Evolutionary conservation across 2,797 vertebrate species (phyloP), one percentile per base, ranked within the genome.

Genomic region (Chrysocyon brachyurus): DNA sequence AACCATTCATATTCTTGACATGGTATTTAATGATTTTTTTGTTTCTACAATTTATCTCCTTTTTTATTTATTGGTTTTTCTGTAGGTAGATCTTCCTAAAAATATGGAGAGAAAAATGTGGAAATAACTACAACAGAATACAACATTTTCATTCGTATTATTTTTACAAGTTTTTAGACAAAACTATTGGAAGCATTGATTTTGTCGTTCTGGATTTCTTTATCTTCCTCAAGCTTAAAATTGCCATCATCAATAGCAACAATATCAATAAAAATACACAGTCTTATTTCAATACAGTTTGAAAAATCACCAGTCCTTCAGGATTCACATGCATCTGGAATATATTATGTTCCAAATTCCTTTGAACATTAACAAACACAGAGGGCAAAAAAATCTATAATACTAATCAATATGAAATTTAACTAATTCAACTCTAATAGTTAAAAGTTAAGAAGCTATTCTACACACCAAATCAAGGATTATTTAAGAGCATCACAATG

Each of bases 401-500:
- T 94, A 70, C 84, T 95, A 97, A 96, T 97, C 97, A 97, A 94
- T 86, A 87, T 96, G 79, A 98, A 97, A 88, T 77, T 95, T 98
- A 86, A 93, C 92, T 97, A 97, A 97, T 97, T 97, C 94, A 98
- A 98, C 46, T 96, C 84, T 98, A 98, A 73, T 94, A 98, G 72
- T 96, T 98, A 98, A 97, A 98, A 97, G 98, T 99, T 90, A 90
- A 85, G 98, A 99, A 98, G 78, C 96, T 98, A 94, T 96, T 98
- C 99, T 98, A 98, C 98, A 99, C 98, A 98, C 92, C 98, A 98
- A 98, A 98, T 98, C 98, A 98, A 98, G 99, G 98, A 98, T 98
- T 98, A 98, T 99, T 99, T 99, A 98, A 98, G 99, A 99, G 96
- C 98, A 98, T 99, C 99, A 99, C 99, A 99, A 99, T 99, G 96